phyloP scores from a whole-genome alignment of 2,113 vertebrate species.

The Melozone crissalis region DNA sequence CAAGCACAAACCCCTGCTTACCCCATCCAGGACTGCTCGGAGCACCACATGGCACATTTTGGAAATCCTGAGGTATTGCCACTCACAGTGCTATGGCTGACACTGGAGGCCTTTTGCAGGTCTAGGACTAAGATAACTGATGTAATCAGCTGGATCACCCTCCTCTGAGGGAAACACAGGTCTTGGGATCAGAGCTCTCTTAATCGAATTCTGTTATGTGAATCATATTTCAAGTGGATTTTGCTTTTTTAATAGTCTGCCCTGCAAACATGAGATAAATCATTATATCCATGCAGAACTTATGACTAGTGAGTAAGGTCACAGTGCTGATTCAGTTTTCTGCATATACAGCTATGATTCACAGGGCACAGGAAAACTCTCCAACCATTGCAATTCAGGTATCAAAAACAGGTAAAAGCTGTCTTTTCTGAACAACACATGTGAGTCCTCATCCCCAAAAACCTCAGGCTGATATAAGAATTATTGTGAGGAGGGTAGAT shows the following conservation, averaged over 20 bases:
- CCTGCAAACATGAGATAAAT: background rate
- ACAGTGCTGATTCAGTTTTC: background rate
- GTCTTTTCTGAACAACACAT: background rate
- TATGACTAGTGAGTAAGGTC: background rate
- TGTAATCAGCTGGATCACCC: background rate
- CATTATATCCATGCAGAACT: background rate
- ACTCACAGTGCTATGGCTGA: background rate
- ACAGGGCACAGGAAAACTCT: background rate
- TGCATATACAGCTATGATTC: background rate
- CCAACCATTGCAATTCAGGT: background rate
- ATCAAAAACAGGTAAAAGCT: background rate
- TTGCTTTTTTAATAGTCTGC: background rate
- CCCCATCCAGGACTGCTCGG: background rate
- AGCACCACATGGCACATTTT: background rate
- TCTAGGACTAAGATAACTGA: background rate
- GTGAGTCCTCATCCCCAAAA: background rate
- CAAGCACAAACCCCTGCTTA: background rate
- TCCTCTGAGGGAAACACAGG: background rate
- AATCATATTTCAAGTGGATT: background rate
- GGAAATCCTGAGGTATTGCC: background rate
- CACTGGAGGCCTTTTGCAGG: background rate
- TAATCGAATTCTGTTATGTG: background rate
- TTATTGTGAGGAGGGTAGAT: background rate
- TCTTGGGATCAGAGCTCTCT: background rate
- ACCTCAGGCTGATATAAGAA: background rate